Conservation (phyloP, 2,888 invertebrate genomes). For the Carcina quercana region DNA sequence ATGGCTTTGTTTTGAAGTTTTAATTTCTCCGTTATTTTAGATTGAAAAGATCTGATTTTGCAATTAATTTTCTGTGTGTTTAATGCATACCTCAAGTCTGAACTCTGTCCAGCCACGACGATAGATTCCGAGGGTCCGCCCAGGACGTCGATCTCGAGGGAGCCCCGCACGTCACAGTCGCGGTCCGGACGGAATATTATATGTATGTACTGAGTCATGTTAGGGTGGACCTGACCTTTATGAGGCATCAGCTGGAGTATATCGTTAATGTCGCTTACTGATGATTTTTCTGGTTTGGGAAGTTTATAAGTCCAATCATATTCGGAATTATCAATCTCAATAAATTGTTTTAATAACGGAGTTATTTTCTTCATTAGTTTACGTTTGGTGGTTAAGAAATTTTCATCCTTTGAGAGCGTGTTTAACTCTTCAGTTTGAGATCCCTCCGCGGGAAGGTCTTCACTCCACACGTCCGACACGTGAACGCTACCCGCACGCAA, state of each 20-base stretch:
- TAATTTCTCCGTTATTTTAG: constrained; percentile 44
- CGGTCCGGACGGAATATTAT: constrained; percentile 59
- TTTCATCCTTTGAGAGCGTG: no score
- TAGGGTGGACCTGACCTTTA: constrained; percentile 65
- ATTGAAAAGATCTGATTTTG: constrained; percentile 60
- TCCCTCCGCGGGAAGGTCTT: no score
- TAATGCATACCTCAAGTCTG: constrained; percentile 63
- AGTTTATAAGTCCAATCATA: constrained; percentile 54
- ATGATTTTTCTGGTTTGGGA: constrained; percentile 23
- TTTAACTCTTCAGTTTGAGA: no score
- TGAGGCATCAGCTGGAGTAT: constrained; percentile 60
- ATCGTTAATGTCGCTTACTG: constrained; percentile 38
- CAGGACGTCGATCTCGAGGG: constrained; percentile 65
- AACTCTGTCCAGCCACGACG: constrained; percentile 63
- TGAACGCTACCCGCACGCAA: no score
- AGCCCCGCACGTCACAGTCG: constrained; percentile 58
- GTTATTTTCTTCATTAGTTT: constrained; percentile 35
- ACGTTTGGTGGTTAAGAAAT: constrained; percentile 22
- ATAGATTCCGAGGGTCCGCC: constrained; percentile 73
- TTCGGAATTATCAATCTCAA: constrained; percentile 18
- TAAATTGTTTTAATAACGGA: constrained; percentile 50
- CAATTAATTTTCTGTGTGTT: constrained; percentile 54
- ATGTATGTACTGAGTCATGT: constrained; percentile 61
- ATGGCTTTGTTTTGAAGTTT: constrained; percentile 64
- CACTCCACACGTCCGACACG: no score